phyloP scores from a whole-genome alignment of 2,888 invertebrate species.

The Therioaphis trifolii region DNA sequence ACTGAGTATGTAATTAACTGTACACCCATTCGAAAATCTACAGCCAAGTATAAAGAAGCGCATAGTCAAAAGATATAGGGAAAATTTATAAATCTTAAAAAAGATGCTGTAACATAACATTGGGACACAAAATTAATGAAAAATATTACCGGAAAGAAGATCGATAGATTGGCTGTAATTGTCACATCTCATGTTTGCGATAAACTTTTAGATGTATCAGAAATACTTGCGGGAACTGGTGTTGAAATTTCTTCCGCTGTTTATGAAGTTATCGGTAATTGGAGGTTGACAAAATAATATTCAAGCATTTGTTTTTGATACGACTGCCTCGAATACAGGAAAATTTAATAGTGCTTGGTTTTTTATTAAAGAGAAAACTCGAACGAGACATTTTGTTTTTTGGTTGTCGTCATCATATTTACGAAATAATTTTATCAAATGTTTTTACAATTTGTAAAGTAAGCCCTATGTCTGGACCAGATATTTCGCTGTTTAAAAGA shows the following conservation, averaged over 20 bases:
- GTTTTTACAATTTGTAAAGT: no score
- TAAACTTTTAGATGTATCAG: no score
- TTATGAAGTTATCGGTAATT: background rate
- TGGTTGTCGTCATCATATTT: background rate
- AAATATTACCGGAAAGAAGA: no score
- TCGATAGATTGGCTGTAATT: no score
- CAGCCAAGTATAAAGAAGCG: background rate
- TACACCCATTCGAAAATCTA: conserved; percentile 4
- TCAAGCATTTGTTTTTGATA: conserved; percentile 8
- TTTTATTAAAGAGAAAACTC: conserved; percentile 2
- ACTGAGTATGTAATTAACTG: conserved; percentile 12
- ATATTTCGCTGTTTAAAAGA: no score
- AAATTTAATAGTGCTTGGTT: conserved; percentile 4
- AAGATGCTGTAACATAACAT: no score
- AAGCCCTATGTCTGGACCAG: no score
- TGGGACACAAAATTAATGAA: no score
- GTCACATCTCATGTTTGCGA: no score
- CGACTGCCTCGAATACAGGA: conserved; percentile 15
- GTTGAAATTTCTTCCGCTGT: background rate
- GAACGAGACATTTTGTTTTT: background rate
- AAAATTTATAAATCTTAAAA: no score
- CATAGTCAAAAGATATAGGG: background rate
- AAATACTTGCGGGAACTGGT: background rate
- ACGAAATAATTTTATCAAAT: no score
- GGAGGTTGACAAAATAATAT: background rate